A percentile compares a stretch with the other conserved stretches of the same genome.
These are phyloP conservation scores for Papilio dardanus DNA, from an alignment of 1,140 invertebrate species.

Conservation along the genomic window DNA sequence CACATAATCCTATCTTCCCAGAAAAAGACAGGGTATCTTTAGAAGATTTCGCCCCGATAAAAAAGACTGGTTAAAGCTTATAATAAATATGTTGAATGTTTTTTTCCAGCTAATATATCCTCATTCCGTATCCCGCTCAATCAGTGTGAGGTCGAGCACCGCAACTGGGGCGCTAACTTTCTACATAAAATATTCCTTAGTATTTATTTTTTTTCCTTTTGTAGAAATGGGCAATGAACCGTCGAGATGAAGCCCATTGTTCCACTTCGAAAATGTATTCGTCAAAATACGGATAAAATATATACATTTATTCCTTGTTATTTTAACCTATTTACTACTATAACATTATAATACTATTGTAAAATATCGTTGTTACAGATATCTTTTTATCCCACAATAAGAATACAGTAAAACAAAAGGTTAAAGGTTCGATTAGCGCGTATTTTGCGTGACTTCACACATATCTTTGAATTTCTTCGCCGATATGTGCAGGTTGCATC, in stretches of 20 bases:
- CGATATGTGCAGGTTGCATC: too few species aligned
- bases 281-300: constrained; percentile 18
- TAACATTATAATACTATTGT: not conserved
- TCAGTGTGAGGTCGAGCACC: constrained; percentile 13
- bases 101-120: constrained; percentile 6
- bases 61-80: not conserved
- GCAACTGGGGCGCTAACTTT: constrained; percentile 18
- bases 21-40: too few species aligned
- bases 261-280: constrained; percentile 1
- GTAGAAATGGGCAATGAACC: constrained; percentile 21
- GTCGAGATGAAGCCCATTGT: constrained; percentile 19
- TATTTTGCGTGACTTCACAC: too few species aligned
- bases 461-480: too few species aligned
- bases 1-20: too few species aligned
- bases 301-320: not conserved
- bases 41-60: too few species aligned
- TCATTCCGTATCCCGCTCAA: not conserved
- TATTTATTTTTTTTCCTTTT: constrained; percentile 23
- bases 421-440: too few species aligned
- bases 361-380: too few species aligned
- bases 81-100: constrained; percentile 5
- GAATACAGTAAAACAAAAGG: too few species aligned
- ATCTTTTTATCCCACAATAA: too few species aligned
- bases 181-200: constrained; percentile 20
- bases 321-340: not conserved